These are phyloP conservation scores for Acanthisitta chloris DNA, from an alignment of 2,113 vertebrate genomes.

Conservation along the genomic window DNA sequence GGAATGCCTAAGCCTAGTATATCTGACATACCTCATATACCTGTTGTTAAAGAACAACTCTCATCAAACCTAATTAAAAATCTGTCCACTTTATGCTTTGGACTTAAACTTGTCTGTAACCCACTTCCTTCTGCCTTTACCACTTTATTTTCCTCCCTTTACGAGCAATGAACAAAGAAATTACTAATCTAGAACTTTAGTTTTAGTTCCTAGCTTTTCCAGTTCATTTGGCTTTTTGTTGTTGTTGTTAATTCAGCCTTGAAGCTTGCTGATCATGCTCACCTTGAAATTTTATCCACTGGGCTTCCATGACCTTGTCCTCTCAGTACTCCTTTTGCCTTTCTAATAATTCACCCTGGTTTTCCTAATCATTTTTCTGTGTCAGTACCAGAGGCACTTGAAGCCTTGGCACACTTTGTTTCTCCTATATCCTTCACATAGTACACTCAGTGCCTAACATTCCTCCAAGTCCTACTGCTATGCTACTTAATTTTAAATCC, in stretches of 20 bases:
- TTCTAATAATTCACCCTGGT: neutral
- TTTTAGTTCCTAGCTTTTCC: neutral
- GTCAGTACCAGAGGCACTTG: neutral
- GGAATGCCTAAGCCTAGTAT: neutral
- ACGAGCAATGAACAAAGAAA: neutral
- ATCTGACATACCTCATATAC: neutral
- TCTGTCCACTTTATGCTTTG: neutral
- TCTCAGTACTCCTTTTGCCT: neutral
- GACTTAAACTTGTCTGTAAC: neutral
- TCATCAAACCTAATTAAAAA: neutral
- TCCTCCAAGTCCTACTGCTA: neutral
- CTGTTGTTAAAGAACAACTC: neutral
- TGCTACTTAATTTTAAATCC: neutral
- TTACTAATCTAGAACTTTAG: neutral
- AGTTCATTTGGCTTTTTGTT: neutral
- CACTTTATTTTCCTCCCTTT: neutral
- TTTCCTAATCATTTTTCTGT: neutral
- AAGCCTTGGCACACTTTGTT: neutral
- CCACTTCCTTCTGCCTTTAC: neutral
- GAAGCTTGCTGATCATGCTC: neutral
- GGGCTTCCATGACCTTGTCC: constrained; percentile 3
- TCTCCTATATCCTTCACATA: neutral
- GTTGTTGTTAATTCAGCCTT: neutral
- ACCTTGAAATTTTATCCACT: constrained; percentile 4
- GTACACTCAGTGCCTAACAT: neutral